Evolutionary conservation across 2,888 invertebrate genomes (phyloP).

Genomic region (Deilephila elpenor): DNA sequence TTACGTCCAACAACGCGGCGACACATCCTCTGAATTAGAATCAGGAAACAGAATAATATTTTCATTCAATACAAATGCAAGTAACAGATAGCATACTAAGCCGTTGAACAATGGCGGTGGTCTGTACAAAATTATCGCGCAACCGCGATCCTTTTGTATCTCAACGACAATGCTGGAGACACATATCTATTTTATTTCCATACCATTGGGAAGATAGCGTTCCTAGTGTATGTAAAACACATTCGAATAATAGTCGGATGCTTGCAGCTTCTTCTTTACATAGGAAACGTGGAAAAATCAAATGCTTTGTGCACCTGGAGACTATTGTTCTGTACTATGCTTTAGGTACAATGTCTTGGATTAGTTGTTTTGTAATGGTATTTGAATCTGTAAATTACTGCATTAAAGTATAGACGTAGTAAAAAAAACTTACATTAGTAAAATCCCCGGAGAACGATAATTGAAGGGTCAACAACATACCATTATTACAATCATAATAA

Average conservation of each 20-base stretch:
- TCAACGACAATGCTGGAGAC: constrained; percentile 43
- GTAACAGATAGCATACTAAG: constrained; percentile 60
- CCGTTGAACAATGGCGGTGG: constrained; percentile 62
- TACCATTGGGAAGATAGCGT: constrained; percentile 59
- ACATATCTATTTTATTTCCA: constrained; percentile 67
- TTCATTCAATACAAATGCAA: constrained; percentile 63
- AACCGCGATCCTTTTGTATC: constrained; percentile 57
- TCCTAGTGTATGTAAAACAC: constrained; percentile 70
- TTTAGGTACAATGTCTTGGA: background rate
- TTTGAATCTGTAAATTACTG: background rate
- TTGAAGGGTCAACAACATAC: too few species aligned
- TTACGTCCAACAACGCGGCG: constrained; percentile 15
- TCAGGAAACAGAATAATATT: constrained; percentile 63
- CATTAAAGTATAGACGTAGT: too few species aligned
- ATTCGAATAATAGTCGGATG: constrained; percentile 65
- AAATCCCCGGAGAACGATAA: too few species aligned
- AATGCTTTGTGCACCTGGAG: constrained; percentile 15
- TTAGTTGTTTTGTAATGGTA: background rate
- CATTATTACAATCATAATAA: too few species aligned
- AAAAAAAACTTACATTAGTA: too few species aligned
- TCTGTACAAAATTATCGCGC: constrained; percentile 62
- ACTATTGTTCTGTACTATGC: background rate
- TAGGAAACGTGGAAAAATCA: background rate
- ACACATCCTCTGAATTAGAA: constrained; percentile 55
- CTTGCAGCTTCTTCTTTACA: constrained; percentile 13